Conservation (phyloP, 2,113 vertebrate species). For the Barbus barbus region DNA sequence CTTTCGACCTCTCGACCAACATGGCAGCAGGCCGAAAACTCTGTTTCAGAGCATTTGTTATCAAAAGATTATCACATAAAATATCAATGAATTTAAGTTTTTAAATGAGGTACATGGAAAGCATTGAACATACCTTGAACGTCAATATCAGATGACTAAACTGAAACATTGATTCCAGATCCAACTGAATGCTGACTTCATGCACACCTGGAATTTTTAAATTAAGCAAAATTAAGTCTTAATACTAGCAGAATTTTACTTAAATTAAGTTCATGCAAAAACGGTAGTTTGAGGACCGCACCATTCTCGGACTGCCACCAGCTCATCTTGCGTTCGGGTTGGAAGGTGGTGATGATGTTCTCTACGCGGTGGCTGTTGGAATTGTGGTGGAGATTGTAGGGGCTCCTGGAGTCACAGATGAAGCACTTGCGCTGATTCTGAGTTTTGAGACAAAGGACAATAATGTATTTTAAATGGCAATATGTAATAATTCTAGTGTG, state of each 20-base stretch:
- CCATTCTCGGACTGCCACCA: slow-evolving; percentile 95
- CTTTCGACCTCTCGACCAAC: slow-evolving; percentile 84
- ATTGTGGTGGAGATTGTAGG: slow-evolving; percentile 73
- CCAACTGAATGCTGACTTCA: slow-evolving; percentile 84
- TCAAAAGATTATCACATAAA: too few species aligned
- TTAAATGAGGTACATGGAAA: neutral
- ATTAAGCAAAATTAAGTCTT: neutral
- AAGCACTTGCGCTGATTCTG: slow-evolving; percentile 88
- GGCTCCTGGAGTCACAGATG: slow-evolving; percentile 82
- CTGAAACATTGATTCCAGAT: slow-evolving; percentile 86
- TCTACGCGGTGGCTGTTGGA: slow-evolving; percentile 81
- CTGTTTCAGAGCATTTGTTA: slow-evolving; percentile 62
- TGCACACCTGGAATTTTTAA: slow-evolving; percentile 78
- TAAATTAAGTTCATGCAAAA: neutral
- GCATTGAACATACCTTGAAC: slow-evolving; percentile 81
- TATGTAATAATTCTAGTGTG: neutral
- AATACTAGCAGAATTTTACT: neutral
- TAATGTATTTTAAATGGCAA: neutral
- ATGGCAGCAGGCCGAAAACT: slow-evolving; percentile 89
- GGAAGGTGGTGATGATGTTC: slow-evolving; percentile 83
- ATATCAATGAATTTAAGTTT: neutral
- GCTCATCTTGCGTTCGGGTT: slow-evolving; percentile 76
- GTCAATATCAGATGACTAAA: slow-evolving; percentile 90
- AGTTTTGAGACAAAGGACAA: slow-evolving; percentile 29
- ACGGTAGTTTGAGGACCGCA: slow-evolving; percentile 51